phyloP scores from a whole-genome alignment of 2,113 vertebrate species.

The Rhinoptilus africanus region DNA sequence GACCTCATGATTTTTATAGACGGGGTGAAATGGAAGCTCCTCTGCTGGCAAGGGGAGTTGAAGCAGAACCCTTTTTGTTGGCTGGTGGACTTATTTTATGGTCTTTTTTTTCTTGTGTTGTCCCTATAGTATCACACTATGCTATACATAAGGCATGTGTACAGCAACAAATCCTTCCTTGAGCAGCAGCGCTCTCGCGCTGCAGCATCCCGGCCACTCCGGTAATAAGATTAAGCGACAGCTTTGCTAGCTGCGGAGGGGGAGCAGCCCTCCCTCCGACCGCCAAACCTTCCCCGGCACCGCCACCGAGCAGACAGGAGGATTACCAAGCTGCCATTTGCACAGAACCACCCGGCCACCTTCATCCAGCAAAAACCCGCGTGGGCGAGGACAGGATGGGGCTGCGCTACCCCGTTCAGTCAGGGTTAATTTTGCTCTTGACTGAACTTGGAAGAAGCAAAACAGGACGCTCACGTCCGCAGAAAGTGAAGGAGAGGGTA shows the following conservation, averaged over 20 bases:
- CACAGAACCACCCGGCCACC: fast-evolving
- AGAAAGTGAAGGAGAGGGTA: neutral
- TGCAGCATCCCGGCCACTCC: neutral
- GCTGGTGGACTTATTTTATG: neutral
- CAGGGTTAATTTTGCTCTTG: neutral
- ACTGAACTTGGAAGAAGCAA: neutral
- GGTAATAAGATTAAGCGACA: neutral
- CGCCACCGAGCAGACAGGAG: neutral
- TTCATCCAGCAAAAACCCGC: neutral
- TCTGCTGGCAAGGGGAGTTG: neutral
- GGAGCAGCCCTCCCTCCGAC: neutral
- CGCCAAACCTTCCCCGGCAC: neutral
- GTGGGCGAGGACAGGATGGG: neutral
- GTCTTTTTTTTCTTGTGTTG: neutral
- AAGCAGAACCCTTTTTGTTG: neutral
- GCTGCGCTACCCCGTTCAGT: neutral
- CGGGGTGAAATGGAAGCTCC: neutral
- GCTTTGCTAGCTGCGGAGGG: neutral
- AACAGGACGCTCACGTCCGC: fast-evolving
- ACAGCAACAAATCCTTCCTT: neutral
- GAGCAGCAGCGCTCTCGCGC: neutral
- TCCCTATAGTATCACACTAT: neutral
- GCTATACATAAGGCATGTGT: fast-evolving
- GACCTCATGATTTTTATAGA: neutral
- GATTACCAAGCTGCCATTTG: neutral